Conservation (phyloP, 2,888 invertebrate species). For the Pristionchus japonicus region DNA sequence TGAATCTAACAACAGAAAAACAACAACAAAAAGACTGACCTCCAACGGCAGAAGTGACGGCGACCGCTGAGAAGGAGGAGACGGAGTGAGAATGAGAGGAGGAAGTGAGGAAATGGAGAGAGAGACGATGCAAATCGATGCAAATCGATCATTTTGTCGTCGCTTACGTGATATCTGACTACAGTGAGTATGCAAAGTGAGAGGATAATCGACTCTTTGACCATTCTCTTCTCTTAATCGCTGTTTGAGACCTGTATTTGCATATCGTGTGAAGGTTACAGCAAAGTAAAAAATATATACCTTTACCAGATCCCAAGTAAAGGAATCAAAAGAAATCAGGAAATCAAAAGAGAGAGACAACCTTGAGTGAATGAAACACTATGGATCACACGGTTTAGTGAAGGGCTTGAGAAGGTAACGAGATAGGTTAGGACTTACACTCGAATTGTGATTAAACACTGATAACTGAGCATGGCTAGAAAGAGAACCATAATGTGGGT, state of each 20-base stretch:
- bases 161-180: no score
- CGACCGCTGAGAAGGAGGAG: background rate
- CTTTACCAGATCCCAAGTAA: background rate
- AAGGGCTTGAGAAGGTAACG: no score
- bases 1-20: background rate
- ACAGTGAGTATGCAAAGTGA: background rate
- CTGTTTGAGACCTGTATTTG: no score
- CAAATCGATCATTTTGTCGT: no score
- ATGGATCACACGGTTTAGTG: no score
- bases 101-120: background rate
- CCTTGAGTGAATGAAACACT: background rate
- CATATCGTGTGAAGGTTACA: no score
- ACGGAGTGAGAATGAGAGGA: background rate
- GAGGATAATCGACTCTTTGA: background rate
- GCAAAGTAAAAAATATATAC: background rate
- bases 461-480: no score
- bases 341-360: background rate
- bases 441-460: no score
- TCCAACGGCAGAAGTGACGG: background rate
- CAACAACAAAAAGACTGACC: background rate
- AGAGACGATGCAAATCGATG: background rate
- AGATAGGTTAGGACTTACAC: no score
- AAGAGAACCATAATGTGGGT: no score
- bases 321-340: background rate
- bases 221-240: background rate